A percentile compares a stretch with the other conserved stretches of the same genome.
Conservation (phyloP, 2,113 vertebrate species). For the Phainopepla nitens region DNA sequence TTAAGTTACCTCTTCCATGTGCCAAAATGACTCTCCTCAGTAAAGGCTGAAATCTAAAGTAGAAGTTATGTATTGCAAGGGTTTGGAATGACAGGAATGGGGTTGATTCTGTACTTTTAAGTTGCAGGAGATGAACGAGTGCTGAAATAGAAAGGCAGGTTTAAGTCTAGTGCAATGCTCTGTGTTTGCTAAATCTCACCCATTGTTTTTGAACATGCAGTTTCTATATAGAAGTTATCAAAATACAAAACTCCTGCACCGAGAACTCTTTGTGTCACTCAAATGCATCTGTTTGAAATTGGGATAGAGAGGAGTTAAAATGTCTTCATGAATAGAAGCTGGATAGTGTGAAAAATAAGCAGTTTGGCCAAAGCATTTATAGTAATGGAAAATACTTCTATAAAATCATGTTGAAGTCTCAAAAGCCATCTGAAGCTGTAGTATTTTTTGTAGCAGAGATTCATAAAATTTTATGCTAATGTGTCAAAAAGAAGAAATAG, state of each 20-base stretch:
- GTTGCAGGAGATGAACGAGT: background rate
- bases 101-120: background rate
- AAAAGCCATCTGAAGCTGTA: background rate
- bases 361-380: constrained; percentile 10
- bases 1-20: background rate
- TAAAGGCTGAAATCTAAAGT: background rate
- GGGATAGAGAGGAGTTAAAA: background rate
- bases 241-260: background rate
- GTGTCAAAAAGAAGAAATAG: background rate
- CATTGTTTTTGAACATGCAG: background rate
- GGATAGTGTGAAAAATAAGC: background rate
- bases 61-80: background rate
- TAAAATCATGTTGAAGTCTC: background rate
- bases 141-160: background rate
- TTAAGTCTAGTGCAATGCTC: background rate
- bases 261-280: background rate
- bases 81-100: background rate
- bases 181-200: background rate
- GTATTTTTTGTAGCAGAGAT: background rate
- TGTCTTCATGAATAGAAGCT: background rate
- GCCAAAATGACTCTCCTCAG: background rate
- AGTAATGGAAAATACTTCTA: constrained; percentile 35
- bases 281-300: background rate
- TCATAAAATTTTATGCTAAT: constrained; percentile 16
- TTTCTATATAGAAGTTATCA: background rate